These are phyloP conservation scores for Loxodonta africana DNA, from an alignment of 2,113 vertebrate species.

Conservation along the genomic window DNA sequence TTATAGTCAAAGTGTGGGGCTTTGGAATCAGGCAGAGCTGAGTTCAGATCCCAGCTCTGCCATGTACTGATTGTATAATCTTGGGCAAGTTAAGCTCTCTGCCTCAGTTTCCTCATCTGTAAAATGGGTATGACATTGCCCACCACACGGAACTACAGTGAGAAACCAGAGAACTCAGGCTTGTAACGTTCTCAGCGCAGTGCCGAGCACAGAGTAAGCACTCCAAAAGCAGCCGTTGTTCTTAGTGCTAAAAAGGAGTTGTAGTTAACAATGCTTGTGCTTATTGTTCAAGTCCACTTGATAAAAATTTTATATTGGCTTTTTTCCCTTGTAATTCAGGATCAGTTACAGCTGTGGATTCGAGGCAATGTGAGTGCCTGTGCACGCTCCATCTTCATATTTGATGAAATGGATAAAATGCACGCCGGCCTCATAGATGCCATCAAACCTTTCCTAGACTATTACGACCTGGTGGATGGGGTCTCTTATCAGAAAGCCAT, in stretches of 20 bases:
- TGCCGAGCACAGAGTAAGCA: rapidly evolving
- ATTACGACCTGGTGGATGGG: constrained; percentile 93
- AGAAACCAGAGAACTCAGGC: not conserved
- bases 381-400: constrained; percentile 95
- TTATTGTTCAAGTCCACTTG: rapidly evolving
- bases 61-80: not conserved
- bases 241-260: not conserved
- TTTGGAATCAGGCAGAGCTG: not conserved
- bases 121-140: rapidly evolving
- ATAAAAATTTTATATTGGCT: not conserved
- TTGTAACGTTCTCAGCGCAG: rapidly evolving
- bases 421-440: constrained; percentile 95
- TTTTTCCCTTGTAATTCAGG: constrained; percentile 82
- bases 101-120: not conserved
- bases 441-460: constrained; percentile 97
- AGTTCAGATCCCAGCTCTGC: not conserved
- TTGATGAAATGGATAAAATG: constrained; percentile 99
- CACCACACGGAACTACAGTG: rapidly evolving
- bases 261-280: rapidly evolving
- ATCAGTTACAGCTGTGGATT: constrained; percentile 95
- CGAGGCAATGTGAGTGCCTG: constrained; percentile 94
- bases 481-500: constrained; percentile 96
- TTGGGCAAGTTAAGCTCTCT: not conserved
- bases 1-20: not conserved
- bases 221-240: rapidly evolving